Percentiles rank a stretch among this genome's conserved stretches.
Evolutionary conservation across 2,113 vertebrate genomes (phyloP).

Genomic region (Salvelinus sp.): DNA sequence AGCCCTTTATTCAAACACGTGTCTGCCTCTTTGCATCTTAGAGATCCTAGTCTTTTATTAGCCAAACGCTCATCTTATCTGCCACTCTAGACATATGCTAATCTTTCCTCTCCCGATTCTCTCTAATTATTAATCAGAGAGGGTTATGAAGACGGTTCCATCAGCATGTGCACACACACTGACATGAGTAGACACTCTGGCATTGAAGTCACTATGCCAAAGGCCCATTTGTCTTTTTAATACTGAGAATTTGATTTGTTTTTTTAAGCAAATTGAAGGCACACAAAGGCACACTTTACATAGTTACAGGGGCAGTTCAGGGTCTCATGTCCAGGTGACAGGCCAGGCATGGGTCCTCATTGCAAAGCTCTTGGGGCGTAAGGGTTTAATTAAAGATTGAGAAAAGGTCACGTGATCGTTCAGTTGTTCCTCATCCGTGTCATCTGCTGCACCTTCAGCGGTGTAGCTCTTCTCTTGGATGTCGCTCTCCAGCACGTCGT

Average conservation of each 20-base stretch:
- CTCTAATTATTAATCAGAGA: conserved; percentile 9
- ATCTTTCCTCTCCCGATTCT: background rate
- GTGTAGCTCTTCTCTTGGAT: conserved; percentile 33
- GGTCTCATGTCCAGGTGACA: too few species aligned
- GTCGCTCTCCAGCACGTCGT: conserved; percentile 7
- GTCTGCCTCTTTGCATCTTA: background rate
- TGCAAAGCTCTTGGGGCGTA: too few species aligned
- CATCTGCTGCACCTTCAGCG: conserved; percentile 18
- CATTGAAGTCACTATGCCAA: background rate
- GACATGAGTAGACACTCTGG: background rate
- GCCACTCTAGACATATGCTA: conserved; percentile 11
- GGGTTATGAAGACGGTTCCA: background rate
- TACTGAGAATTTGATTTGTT: too few species aligned
- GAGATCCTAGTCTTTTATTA: conserved; percentile 10
- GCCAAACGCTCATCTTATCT: conserved; percentile 3
- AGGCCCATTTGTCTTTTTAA: too few species aligned
- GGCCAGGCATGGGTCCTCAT: too few species aligned
- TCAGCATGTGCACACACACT: background rate
- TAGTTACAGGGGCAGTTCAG: too few species aligned
- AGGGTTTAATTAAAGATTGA: too few species aligned
- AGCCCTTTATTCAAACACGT: too few species aligned
- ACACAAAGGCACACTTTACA: too few species aligned
- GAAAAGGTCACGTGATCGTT: too few species aligned
- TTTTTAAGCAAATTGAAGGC: too few species aligned
- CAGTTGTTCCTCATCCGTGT: conserved; percentile 2